Percentiles rank a stretch among this genome's conserved stretches.
phyloP scores from a whole-genome alignment of 2,797 vertebrate genomes.

The Coreius guichenoti region DNA sequence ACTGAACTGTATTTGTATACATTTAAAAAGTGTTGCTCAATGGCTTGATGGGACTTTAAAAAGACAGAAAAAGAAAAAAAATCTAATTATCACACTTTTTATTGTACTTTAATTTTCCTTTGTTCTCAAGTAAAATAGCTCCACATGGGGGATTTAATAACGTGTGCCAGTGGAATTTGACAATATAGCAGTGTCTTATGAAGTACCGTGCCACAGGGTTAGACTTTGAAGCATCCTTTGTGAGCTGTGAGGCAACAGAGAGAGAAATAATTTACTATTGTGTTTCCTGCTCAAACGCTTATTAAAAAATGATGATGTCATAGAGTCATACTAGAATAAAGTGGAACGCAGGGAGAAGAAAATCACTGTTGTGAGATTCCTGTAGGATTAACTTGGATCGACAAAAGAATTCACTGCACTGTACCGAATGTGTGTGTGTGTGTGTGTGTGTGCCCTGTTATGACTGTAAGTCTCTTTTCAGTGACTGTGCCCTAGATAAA shows the following conservation, averaged over 20 bases:
- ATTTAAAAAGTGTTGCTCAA: not conserved
- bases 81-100: not conserved
- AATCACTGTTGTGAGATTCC: slow-evolving; percentile 17
- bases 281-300: slow-evolving; percentile 10
- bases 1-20: not conserved
- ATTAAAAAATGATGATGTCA: slow-evolving; percentile 12
- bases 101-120: slow-evolving; percentile 17
- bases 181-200: not conserved
- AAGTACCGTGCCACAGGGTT: slow-evolving; percentile 7
- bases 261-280: not conserved
- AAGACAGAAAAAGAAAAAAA: not conserved
- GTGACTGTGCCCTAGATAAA: slow-evolving; percentile 60
- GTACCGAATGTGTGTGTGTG: not conserved
- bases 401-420: not conserved
- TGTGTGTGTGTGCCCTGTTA: slow-evolving; percentile 7
- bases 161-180: slow-evolving; percentile 13
- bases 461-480: slow-evolving; percentile 37
- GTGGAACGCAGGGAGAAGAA: not conserved
- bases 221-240: slow-evolving; percentile 37
- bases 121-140: slow-evolving; percentile 40
- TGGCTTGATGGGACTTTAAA: not conserved
- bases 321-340: slow-evolving; percentile 3
- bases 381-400: not conserved
- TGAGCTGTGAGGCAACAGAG: not conserved
- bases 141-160: not conserved